Evolutionary conservation across 2,888 invertebrate species (phyloP).

Genomic region (Agrotis ipsilon): DNA sequence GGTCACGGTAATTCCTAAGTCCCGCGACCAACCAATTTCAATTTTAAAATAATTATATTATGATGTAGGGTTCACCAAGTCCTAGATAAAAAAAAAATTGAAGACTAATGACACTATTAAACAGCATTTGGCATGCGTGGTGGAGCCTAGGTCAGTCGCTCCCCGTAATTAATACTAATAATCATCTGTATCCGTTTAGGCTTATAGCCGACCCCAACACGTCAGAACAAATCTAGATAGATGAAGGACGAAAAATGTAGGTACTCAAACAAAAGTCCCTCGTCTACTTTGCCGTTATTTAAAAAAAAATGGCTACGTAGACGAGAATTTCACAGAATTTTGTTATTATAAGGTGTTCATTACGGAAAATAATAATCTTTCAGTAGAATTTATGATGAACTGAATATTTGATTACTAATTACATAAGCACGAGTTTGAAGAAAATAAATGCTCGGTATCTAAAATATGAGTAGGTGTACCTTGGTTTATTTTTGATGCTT

Average conservation of each 20-base stretch:
- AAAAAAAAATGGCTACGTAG: not conserved
- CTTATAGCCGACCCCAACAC: not conserved
- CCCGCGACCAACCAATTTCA: no score
- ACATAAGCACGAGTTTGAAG: constrained; percentile 7
- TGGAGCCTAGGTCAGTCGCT: no score
- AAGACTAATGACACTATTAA: no score
- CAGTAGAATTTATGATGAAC: constrained; percentile 21
- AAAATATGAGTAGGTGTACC: not conserved
- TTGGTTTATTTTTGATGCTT: not conserved
- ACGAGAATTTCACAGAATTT: constrained; percentile 2
- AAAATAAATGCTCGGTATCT: not conserved
- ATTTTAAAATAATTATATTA: no score
- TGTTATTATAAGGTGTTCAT: constrained; percentile 25
- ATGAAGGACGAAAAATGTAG: not conserved
- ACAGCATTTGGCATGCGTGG: no score
- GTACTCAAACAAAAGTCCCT: not conserved
- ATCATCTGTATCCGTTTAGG: not conserved
- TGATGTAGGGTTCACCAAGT: no score
- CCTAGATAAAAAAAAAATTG: no score
- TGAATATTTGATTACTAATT: constrained; percentile 45
- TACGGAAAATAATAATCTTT: constrained; percentile 27
- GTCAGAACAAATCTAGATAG: not conserved
- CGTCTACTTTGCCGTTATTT: constrained; percentile 20
- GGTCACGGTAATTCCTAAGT: no score
- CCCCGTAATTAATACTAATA: not conserved